Base-by-base conservation (phyloP, 1,140 invertebrate genomes). In the Asobara japonica region DNA sequence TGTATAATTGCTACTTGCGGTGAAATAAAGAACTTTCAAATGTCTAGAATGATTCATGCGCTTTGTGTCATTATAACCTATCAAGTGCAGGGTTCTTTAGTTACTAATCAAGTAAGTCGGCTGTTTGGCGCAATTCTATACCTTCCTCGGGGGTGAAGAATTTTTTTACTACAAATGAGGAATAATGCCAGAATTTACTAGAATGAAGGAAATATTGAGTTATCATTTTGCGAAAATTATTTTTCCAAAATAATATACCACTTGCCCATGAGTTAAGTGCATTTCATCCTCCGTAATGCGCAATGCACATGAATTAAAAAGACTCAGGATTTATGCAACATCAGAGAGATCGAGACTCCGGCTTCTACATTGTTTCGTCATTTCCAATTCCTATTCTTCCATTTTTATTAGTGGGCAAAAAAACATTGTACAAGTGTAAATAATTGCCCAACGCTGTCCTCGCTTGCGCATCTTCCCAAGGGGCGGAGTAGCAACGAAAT, bases 401-500 rank as follows among this genome's bases (percentile, higher is more conserved):
- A 22, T 51, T 51, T 67, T 67, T 45, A 48, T 67, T 27, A 11
- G 62, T 27, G 30, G n/a, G n/a, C 3, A 36, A 60, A 56, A 22
- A 60, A 60, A 60, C 27, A 11, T n/a, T 30, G 31, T 31, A 29
- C n/a, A 22, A 27, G 36, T 45, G 65, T 65, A 36, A 67, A 67
- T 67, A 67, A 67, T 67, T 48, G 65, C 36, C 38, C 27, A 45
- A 45, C 41, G 10, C 3, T 45, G 22, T 45, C 38, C 30, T 67
- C 41, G 22, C 25, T 67, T 25, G 41, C 29, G 29, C 30, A 67
- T 67, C 65, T 67, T 51, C 27, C 41, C 27, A 67, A 29, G 65
- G 65, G 38, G 27, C 60, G 16, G 29, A 62, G 65, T 45, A 2
- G 36, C 5, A 65, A 33, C 31, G 41, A 45, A 67, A 16, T 13